Evolutionary conservation across 2,888 invertebrate genomes (phyloP).

Genomic region (Oscheius sp.): DNA sequence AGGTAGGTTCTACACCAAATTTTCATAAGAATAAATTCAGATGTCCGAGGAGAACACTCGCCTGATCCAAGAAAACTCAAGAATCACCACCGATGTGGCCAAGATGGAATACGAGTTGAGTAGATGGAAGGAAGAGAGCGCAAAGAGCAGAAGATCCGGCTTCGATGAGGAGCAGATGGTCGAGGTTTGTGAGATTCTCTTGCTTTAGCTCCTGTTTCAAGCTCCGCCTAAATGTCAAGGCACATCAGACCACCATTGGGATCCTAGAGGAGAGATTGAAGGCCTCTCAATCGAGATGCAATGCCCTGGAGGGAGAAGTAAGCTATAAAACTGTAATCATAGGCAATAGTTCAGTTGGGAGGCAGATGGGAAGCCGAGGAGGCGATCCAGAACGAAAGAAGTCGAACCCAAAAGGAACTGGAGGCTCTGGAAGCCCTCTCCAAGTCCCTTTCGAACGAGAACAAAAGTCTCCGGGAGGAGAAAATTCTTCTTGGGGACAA

Average conservation of each 20-base stretch:
- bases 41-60: conserved; percentile 43
- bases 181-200: background rate
- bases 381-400: conserved; percentile 47
- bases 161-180: conserved; percentile 27
- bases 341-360: conserved; percentile 40
- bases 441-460: conserved; percentile 64
- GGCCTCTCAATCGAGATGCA: conserved; percentile 32
- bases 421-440: conserved; percentile 65
- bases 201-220: background rate
- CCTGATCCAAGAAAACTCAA: conserved; percentile 55
- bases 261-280: conserved; percentile 36
- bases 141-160: background rate
- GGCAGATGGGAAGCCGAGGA: conserved; percentile 56
- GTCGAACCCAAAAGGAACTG: conserved; percentile 65
- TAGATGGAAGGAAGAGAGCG: conserved; percentile 29
- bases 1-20: background rate
- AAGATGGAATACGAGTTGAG: conserved; percentile 41
- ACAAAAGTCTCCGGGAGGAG: conserved; percentile 66
- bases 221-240: conserved; percentile 36
- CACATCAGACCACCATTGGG: conserved; percentile 25
- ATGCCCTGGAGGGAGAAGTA: conserved; percentile 45
- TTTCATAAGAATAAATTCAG: conserved; percentile 4
- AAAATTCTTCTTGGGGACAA: conserved; percentile 58
- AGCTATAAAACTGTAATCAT: background rate
- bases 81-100: conserved; percentile 44